Base-by-base conservation (phyloP, 2,888 invertebrate genomes). In the Catocala fraxini region DNA sequence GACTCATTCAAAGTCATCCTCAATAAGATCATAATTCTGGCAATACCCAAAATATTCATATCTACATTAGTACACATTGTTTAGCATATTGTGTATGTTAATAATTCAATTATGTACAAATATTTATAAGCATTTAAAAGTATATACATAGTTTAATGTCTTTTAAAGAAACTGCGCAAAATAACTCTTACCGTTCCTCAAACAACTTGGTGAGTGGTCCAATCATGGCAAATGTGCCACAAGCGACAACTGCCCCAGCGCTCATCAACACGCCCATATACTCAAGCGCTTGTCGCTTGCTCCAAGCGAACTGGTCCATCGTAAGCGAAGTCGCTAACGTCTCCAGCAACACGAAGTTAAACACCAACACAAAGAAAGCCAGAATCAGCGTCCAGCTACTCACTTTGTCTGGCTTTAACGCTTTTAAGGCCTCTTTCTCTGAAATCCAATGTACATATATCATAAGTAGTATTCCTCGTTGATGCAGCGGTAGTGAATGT, bases 231-330 rank as follows among this genome's bases (percentile, higher is more conserved):
- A 98, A 98, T 10, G 97, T 96, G 46, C 95, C 82, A 71, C 97
- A 96, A 0, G 98, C 97, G 49, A 97, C 90, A n/a, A 97, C 88
- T 0, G 97, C 98, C 45, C 98, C 98, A 39, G 96, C 95, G 53
- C 97, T 96, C 96, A 98, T 97, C 64, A 98, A 91, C 59, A 97
- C 94, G 52, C 98, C 98, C 96, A 98, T 97, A 86, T 97, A 96
- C 88, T 96, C 95, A 43, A 98, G 90, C 10, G 98, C 96, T 84
- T 97, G 95, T 54, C 94, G 89, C 90, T 97, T 96, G 63, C 96
- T 95, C 98, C 98, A 98, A 39, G 96, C 98, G 89, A 98, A 98
- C 92, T 98, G 97, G 86, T 98, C 98, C 97, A 97, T 98, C 39
- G 97, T 97, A 57, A 98, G 94, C 4, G 97, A 96, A 9, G 98